phyloP scores from a whole-genome alignment of 2,888 invertebrate species.

The Nipponacmea schrenckii region DNA sequence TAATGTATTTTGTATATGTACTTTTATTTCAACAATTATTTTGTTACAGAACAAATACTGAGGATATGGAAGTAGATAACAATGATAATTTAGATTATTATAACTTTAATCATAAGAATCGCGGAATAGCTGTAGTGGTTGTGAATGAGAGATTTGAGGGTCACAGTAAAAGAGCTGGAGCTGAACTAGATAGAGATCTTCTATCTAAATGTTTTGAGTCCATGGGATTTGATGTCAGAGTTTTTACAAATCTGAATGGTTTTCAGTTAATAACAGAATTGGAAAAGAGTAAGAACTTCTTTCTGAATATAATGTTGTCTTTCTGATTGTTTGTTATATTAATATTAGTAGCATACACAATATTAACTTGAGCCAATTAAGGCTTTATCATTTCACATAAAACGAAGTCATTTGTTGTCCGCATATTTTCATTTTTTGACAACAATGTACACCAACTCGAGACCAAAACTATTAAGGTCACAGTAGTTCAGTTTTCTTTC shows the following conservation, averaged over 20 bases:
- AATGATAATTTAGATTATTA: slow-evolving; percentile 72
- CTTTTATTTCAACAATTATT: not conserved
- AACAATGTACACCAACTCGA: too few relatives aligned
- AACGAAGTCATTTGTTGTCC: too few relatives aligned
- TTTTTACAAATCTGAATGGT: slow-evolving; percentile 74
- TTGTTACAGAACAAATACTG: not conserved
- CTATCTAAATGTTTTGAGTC: slow-evolving; percentile 72
- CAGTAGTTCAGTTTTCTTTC: too few relatives aligned
- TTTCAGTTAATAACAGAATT: slow-evolving; percentile 77
- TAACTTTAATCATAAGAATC: slow-evolving; percentile 82
- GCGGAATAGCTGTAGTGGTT: slow-evolving; percentile 87
- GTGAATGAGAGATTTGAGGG: slow-evolving; percentile 84
- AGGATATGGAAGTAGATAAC: slow-evolving; percentile 12
- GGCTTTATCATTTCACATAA: too few relatives aligned
- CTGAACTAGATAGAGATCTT: slow-evolving; percentile 85
- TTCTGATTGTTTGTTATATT: not conserved
- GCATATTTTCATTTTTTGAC: too few relatives aligned
- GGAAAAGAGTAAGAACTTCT: slow-evolving; percentile 71
- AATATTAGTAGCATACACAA: too few relatives aligned
- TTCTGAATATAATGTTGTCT: not conserved
- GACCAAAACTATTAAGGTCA: too few relatives aligned
- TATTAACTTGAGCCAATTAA: too few relatives aligned
- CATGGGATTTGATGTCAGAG: slow-evolving; percentile 78
- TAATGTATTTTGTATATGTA: too few relatives aligned
- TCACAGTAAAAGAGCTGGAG: slow-evolving; percentile 74